Base-by-base conservation (phyloP, 2,888 invertebrate genomes). In the Eristalis intricaria region DNA sequence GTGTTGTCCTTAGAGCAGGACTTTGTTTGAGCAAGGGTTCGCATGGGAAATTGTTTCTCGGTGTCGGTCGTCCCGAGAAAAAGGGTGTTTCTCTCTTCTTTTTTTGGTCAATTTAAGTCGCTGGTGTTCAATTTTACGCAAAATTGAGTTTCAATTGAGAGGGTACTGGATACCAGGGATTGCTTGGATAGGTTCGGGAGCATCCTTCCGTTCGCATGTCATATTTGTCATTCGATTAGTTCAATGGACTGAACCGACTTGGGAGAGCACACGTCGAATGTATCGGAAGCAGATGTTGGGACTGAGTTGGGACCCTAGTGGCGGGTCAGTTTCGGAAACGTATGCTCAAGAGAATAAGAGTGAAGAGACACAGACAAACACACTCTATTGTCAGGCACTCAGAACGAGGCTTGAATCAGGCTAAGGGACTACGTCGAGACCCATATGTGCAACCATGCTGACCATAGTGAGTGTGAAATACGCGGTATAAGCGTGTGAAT, bases 51-150 rank as follows among this genome's bases (percentile, higher is more conserved):
- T 76, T 76, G 64, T 13, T 70, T 70, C 43, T 69, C 10, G n/a
- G 2, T 19, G 26, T 26, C 15, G 22, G 56, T 29, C 40, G 71
- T 68, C 15, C 23, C 8, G 40, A 29, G 35, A 40, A 66, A 83
- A 81, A 29, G 40, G 71, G 50, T 29, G 32, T 32, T 32, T 8
- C 10, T 10, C 5, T 32, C 32, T 32, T 32, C 32, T 4, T 76
- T 81, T 73, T 40, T 73, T 71, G 81, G 84, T 81, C 81, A 77
- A 81, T 81, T 85, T 81, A 73, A 84, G 66, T 63, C 76, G 63
- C 66, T 76, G 23, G 38, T 71, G 66, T 85, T 81, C 81, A 76
- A 85, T 85, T 81, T 76, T 68, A 85, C 68, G 63, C 50, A 68
- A 69, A 85, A 85, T 81, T 81, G 81, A 68, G 63, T 76, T 60